Conservation (phyloP, 2,888 invertebrate genomes). For the Dinocampus coccinellae region DNA sequence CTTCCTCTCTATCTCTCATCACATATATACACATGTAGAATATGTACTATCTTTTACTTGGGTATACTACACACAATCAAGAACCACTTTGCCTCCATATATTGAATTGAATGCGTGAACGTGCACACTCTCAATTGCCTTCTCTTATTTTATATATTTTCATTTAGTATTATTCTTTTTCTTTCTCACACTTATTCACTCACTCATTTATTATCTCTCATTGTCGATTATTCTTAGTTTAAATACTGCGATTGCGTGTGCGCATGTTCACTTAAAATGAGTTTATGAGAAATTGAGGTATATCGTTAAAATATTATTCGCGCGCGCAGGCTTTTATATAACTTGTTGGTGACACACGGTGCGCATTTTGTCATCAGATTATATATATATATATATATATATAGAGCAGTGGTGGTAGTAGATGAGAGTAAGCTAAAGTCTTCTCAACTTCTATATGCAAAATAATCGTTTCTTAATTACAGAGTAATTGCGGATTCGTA, state of each 20-base stretch:
- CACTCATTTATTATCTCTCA: too few species aligned
- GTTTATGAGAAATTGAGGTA: conserved; percentile 63
- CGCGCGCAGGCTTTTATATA: conserved; percentile 48
- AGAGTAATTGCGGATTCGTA: conserved; percentile 65
- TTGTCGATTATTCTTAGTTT: too few species aligned
- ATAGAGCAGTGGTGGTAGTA: not conserved
- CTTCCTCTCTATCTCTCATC: not conserved
- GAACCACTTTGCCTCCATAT: not conserved
- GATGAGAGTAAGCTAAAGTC: not conserved
- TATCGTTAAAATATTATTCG: conserved; percentile 67
- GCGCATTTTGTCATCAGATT: conserved; percentile 45
- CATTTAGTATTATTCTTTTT: not conserved
- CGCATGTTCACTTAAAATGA: conserved; percentile 57
- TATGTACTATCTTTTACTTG: not conserved
- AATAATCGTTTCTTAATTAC: conserved; percentile 69
- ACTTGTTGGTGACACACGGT: conserved; percentile 68
- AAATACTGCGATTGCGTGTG: too few species aligned
- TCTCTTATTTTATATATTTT: too few species aligned
- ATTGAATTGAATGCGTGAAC: not conserved
- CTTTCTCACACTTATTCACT: not conserved
- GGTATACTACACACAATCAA: not conserved
- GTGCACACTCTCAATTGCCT: not conserved
- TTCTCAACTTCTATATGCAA: conserved; percentile 59
- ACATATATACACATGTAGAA: not conserved
- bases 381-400: conserved; percentile 5